Evolutionary conservation across 2,113 vertebrate genomes (phyloP).

Genomic region (Phaethornis superciliosus): DNA sequence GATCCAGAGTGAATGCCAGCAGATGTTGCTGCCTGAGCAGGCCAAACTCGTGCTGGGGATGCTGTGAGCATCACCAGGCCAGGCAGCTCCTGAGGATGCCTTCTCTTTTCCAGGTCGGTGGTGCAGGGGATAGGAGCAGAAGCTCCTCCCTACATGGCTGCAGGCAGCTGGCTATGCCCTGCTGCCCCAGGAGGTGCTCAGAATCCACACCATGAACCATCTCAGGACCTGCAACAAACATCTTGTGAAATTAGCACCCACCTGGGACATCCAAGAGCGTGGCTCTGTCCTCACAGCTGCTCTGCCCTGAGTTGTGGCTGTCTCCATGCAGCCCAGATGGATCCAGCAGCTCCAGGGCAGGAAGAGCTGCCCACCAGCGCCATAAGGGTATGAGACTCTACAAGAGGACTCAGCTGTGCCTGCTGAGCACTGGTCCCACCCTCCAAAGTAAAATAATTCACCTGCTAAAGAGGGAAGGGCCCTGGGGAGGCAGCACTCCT

Average conservation of each 20-base stretch:
- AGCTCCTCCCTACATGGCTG: not conserved
- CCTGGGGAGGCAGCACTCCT: not conserved
- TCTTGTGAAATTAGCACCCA: not conserved
- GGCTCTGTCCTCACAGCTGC: not conserved
- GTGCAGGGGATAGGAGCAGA: not conserved
- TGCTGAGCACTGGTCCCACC: accelerated
- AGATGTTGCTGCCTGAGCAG: not conserved
- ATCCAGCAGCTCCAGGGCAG: not conserved
- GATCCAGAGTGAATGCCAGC: not conserved
- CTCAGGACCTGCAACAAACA: not conserved
- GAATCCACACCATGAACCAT: not conserved
- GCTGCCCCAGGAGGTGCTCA: not conserved
- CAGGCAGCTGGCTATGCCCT: not conserved
- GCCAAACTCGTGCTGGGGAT: not conserved
- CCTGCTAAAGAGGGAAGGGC: not conserved
- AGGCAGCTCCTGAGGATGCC: not conserved
- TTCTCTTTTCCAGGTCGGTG: not conserved
- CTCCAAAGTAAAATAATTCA: not conserved
- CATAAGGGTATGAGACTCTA: not conserved
- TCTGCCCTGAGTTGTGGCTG: not conserved
- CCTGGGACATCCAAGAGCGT: not conserved
- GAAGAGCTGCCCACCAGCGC: not conserved
- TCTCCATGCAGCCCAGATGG: not conserved
- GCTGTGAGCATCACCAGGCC: not conserved
- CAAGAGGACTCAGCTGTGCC: not conserved